phyloP scores from a whole-genome alignment of 2,113 vertebrate species.

The Nestor notabilis region DNA sequence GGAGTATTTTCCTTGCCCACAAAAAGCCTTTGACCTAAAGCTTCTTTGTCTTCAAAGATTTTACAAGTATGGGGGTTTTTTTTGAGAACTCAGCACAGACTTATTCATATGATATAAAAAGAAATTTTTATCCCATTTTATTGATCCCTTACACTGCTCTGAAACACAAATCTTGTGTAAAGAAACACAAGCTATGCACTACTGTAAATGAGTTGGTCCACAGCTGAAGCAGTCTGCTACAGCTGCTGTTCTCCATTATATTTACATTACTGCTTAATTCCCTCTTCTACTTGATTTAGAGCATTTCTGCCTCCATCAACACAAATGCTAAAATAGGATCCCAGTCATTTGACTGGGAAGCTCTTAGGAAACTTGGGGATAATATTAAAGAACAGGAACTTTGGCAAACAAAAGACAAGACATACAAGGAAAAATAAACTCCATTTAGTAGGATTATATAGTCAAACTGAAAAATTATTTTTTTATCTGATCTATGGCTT shows the following conservation, averaged over 20 bases:
- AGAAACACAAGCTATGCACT: background rate
- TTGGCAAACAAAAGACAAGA: constrained; percentile 12
- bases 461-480: constrained; percentile 48
- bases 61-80: background rate
- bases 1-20: background rate
- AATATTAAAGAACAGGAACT: constrained; percentile 33
- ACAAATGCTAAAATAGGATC: background rate
- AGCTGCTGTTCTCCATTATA: background rate
- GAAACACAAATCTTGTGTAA: background rate
- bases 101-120: background rate
- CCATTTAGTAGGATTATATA: constrained; percentile 48
- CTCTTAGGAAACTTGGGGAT: background rate
- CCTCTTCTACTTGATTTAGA: background rate
- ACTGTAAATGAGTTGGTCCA: background rate
- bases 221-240: background rate
- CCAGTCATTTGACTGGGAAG: background rate
- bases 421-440: constrained; percentile 55
- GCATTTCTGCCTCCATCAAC: constrained; percentile 10
- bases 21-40: background rate
- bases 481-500: constrained; percentile 23
- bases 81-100: background rate
- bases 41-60: background rate
- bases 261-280: background rate
- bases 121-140: background rate
- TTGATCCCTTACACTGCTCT: background rate